phyloP scores from a whole-genome alignment of 2,888 invertebrate genomes.

The Xestia c-nigrum region DNA sequence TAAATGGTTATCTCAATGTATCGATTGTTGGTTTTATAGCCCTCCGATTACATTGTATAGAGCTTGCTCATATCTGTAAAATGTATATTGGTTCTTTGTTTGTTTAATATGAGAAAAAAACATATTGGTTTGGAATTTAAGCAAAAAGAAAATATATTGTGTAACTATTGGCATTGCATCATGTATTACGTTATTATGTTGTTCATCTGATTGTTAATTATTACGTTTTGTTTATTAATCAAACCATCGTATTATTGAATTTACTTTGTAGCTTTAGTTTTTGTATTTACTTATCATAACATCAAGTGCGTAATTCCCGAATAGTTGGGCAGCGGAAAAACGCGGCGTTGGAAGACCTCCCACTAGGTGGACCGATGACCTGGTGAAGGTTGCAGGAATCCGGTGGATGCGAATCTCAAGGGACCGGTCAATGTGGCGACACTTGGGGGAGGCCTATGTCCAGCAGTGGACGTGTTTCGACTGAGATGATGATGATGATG shows the following conservation, averaged over 20 bases:
- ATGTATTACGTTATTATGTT: slow-evolving; percentile 3
- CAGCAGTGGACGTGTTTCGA: too few relatives aligned
- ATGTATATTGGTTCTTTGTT: background rate
- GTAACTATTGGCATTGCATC: background rate
- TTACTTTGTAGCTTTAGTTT: background rate
- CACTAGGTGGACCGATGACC: too few relatives aligned
- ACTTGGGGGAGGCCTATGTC: too few relatives aligned
- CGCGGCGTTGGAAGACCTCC: too few relatives aligned
- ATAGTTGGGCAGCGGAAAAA: too few relatives aligned
- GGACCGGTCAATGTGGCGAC: too few relatives aligned
- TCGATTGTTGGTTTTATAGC: slow-evolving; percentile 6
- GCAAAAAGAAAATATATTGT: slow-evolving; percentile 3
- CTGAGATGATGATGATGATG: too few relatives aligned
- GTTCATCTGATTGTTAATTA: background rate
- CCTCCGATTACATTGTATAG: background rate
- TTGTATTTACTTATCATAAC: background rate
- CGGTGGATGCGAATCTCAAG: too few relatives aligned
- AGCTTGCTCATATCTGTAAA: slow-evolving; percentile 1
- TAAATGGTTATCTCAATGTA: slow-evolving; percentile 12
- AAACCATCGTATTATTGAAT: background rate
- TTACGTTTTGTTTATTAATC: background rate
- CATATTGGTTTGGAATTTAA: slow-evolving; percentile 1
- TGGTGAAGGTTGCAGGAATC: too few relatives aligned
- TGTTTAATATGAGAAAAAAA: background rate
- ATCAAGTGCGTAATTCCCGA: background rate